phyloP scores from a whole-genome alignment of 2,113 vertebrate genomes.

The Xiphophorus maculatus region DNA sequence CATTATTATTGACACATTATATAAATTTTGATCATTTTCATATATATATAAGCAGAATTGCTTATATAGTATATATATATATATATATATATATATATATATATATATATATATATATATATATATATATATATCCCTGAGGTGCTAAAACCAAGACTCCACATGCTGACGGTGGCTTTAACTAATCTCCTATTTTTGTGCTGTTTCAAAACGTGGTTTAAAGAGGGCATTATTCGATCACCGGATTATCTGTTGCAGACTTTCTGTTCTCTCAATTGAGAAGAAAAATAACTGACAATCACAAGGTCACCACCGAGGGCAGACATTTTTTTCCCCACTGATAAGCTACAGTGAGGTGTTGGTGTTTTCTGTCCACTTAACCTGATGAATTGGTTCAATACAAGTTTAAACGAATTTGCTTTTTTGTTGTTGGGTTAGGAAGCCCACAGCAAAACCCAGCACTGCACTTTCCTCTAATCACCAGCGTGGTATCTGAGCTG shows the following conservation, averaged over 20 bases:
- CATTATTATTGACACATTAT: too few relatives aligned
- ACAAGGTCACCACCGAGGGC: background rate
- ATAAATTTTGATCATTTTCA: too few relatives aligned
- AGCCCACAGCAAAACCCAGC: slow-evolving; percentile 23
- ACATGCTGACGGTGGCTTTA: background rate
- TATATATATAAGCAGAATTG: too few relatives aligned
- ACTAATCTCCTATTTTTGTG: slow-evolving; percentile 14
- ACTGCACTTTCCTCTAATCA: slow-evolving; percentile 47
- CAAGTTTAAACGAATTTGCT: background rate
- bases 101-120: too few relatives aligned
- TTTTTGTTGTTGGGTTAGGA: slow-evolving; percentile 14
- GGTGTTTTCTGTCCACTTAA: slow-evolving; percentile 5
- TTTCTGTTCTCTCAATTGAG: background rate
- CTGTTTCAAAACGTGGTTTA: background rate
- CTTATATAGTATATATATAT: too few relatives aligned
- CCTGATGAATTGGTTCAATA: slow-evolving; percentile 14
- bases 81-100: too few relatives aligned
- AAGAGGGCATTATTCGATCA: background rate
- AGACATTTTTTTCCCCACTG: background rate
- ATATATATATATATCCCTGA: background rate
- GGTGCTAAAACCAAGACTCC: background rate
- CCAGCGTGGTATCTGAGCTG: slow-evolving; percentile 36
- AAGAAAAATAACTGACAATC: slow-evolving; percentile 10
- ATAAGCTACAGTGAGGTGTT: background rate
- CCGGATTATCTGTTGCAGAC: slow-evolving; percentile 3